Conservation (phyloP, 2,113 vertebrate genomes). For the Noctilio leporinus region DNA sequence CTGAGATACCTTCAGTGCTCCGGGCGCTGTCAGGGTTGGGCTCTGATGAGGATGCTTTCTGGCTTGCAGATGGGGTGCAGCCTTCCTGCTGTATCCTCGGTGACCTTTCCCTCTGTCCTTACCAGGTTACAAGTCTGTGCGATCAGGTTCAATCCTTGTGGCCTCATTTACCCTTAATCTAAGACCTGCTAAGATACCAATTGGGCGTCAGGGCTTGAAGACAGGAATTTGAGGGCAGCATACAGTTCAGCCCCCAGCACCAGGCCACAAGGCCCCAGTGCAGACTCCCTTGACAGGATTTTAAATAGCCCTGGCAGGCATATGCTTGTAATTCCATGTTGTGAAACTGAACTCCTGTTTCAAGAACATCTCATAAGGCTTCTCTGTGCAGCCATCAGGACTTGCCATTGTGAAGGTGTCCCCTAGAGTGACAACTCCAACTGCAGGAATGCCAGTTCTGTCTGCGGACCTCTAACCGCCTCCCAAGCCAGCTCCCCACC, state of each 20-base stretch:
- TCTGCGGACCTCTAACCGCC: background rate
- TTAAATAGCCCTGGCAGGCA: background rate
- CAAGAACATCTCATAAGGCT: background rate
- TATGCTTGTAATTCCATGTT: background rate
- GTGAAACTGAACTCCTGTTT: background rate
- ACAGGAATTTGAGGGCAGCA: background rate
- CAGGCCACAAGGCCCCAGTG: rapidly evolving
- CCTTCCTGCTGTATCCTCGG: background rate
- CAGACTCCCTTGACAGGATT: background rate
- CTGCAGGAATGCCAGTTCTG: rapidly evolving
- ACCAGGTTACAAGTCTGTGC: background rate
- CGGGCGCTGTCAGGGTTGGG: rapidly evolving
- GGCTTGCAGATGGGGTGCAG: background rate
- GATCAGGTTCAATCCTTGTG: background rate
- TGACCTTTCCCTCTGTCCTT: background rate
- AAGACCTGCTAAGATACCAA: background rate
- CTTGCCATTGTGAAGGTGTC: background rate
- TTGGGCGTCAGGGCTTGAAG: background rate
- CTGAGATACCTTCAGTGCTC: background rate
- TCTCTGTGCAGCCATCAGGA: background rate
- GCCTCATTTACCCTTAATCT: background rate
- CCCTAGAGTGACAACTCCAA: background rate
- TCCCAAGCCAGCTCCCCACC: background rate
- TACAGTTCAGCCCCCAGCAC: background rate
- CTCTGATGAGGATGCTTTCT: background rate